phyloP scores from a whole-genome alignment of 2,797 vertebrate species.

The Dipus sagitta region DNA sequence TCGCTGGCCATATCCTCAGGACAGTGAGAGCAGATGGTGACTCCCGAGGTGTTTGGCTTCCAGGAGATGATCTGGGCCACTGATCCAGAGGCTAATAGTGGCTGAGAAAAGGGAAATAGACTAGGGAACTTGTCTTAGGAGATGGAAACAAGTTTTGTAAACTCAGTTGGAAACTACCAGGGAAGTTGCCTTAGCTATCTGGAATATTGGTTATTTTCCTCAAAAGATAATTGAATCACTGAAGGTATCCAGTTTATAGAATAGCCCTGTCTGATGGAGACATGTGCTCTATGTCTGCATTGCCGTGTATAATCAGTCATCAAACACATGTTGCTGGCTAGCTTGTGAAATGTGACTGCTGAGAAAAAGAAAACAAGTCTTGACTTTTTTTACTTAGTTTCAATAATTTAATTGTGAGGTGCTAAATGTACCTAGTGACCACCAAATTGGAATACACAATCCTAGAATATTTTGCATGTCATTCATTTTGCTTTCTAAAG shows the following conservation, averaged over 20 bases:
- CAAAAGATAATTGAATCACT: neutral
- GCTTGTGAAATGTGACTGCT: neutral
- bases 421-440: neutral
- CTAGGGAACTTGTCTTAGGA: neutral
- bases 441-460: neutral
- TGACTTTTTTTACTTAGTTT: neutral
- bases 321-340: neutral
- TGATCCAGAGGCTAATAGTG: neutral
- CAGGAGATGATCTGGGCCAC: neutral
- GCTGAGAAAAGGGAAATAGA: neutral
- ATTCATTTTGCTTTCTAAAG: conserved; percentile 28
- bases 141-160: neutral
- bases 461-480: neutral
- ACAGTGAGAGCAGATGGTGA: neutral
- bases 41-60: neutral
- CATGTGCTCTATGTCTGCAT: neutral
- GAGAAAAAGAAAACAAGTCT: neutral
- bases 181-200: neutral
- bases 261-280: neutral
- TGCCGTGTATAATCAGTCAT: no score
- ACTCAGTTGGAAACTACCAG: neutral
- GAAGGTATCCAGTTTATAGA: neutral
- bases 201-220: neutral
- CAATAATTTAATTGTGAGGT: neutral
- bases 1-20: neutral